Conservation (phyloP, 2,797 vertebrate species). For the Tachyglossus aculeatus region DNA sequence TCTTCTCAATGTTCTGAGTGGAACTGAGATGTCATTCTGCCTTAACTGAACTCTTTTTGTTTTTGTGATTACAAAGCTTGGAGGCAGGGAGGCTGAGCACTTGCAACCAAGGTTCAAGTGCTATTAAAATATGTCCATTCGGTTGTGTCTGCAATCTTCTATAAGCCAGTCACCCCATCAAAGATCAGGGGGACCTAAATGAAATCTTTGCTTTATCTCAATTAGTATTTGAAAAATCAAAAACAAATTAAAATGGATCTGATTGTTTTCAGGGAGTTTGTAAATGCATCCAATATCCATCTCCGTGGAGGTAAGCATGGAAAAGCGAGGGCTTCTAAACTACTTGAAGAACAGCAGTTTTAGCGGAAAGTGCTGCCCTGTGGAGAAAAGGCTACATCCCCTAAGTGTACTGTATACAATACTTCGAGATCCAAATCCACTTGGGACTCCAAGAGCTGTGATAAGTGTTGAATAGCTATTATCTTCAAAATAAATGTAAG, state of each 20-base stretch:
- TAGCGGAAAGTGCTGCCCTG: background rate
- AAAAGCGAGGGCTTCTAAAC: background rate
- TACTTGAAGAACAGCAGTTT: constrained; percentile 6
- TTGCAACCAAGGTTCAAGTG: too few relatives aligned
- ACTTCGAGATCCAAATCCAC: background rate
- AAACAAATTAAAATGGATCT: background rate
- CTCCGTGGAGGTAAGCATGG: background rate
- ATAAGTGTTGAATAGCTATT: background rate
- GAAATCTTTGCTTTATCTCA: background rate
- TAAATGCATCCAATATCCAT: constrained; percentile 20
- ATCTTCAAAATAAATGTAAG: background rate
- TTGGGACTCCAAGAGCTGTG: background rate
- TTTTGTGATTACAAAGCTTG: background rate
- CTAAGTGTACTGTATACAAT: background rate
- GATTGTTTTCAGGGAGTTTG: background rate
- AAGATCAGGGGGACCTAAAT: background rate
- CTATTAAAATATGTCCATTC: too few relatives aligned
- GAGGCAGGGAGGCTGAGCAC: too few relatives aligned
- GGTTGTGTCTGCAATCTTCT: background rate
- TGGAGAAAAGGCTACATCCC: background rate
- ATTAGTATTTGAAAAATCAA: background rate
- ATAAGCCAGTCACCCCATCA: background rate
- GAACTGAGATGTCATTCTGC: background rate
- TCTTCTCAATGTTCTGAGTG: background rate
- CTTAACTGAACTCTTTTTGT: background rate